These are phyloP conservation scores for Drosophila subpulchrella DNA, from an alignment of 1,140 invertebrate species.

Conservation along the genomic window DNA sequence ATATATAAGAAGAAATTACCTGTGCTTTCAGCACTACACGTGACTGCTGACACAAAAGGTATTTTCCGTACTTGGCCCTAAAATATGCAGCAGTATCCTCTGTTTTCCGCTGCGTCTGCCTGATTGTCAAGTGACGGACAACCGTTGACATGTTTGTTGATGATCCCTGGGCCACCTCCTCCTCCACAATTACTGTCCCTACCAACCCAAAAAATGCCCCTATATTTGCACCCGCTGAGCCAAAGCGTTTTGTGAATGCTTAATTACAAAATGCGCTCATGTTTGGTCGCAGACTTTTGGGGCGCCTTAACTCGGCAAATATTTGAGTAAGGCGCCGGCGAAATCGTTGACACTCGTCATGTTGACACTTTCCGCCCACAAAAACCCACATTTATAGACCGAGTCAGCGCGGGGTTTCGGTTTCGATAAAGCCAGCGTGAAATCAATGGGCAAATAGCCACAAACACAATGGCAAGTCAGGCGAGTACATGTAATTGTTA, in stretches of 20 bases:
- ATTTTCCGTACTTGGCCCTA: conserved; percentile 17
- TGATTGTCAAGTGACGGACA: conserved; percentile 48
- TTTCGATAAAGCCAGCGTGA: conserved; percentile 22
- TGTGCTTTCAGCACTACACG: neutral
- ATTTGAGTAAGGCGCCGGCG: conserved; percentile 36
- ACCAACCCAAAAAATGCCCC: neutral
- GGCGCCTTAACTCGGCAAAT: conserved; percentile 36
- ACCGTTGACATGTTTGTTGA: conserved; percentile 46
- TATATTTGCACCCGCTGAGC: conserved; percentile 9
- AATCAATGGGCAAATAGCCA: conserved; percentile 44
- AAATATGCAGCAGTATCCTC: conserved; percentile 45
- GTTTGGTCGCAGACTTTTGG: conserved; percentile 38
- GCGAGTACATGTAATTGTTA: conserved; percentile 7
- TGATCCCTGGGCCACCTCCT: neutral
- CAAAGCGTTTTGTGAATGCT: conserved; percentile 70
- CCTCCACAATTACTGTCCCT: neutral
- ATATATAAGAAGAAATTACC: neutral
- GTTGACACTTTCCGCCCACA: conserved; percentile 18
- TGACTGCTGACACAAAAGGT: neutral
- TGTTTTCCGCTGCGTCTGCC: conserved; percentile 23
- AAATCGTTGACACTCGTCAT: conserved; percentile 38
- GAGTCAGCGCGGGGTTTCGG: conserved; percentile 4
- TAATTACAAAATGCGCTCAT: conserved; percentile 68
- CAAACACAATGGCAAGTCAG: conserved; percentile 12
- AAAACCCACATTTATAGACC: conserved; percentile 5